Evolutionary conservation across 2,113 vertebrate species (phyloP).

Genomic region (Oreochromis spilurus): DNA sequence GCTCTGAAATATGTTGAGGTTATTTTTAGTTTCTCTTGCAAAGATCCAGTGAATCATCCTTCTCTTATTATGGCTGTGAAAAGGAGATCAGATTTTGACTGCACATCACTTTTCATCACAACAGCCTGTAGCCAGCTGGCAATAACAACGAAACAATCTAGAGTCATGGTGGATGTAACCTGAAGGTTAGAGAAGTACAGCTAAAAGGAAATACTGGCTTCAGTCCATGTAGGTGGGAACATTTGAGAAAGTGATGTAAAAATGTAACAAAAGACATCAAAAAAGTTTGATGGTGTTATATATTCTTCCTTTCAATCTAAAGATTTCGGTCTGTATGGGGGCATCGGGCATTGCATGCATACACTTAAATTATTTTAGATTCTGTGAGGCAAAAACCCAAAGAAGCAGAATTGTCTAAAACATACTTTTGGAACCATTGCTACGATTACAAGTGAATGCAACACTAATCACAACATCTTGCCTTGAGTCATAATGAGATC

Average conservation of each 20-base stretch:
- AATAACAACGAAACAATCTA: neutral
- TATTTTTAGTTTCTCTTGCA: neutral
- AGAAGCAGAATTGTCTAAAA: neutral
- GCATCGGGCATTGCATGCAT: neutral
- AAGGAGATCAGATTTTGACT: neutral
- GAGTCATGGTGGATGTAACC: neutral
- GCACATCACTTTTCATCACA: neutral
- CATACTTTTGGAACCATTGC: neutral
- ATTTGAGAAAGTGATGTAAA: neutral
- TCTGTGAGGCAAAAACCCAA: neutral
- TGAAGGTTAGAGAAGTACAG: neutral
- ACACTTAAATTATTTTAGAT: neutral
- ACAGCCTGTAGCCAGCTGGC: neutral
- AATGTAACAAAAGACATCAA: neutral
- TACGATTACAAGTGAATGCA: neutral
- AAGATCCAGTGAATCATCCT: neutral
- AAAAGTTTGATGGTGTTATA: neutral
- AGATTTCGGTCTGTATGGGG: neutral
- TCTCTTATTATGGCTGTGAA: neutral
- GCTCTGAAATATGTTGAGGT: neutral
- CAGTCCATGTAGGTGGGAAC: neutral
- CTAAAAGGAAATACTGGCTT: constrained; percentile 12
- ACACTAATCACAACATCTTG: neutral
- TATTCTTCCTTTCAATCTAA: rapidly evolving
- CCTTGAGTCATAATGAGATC: neutral